Base-by-base conservation (phyloP, 2,113 vertebrate genomes). In the Atlantisia rogersi region DNA sequence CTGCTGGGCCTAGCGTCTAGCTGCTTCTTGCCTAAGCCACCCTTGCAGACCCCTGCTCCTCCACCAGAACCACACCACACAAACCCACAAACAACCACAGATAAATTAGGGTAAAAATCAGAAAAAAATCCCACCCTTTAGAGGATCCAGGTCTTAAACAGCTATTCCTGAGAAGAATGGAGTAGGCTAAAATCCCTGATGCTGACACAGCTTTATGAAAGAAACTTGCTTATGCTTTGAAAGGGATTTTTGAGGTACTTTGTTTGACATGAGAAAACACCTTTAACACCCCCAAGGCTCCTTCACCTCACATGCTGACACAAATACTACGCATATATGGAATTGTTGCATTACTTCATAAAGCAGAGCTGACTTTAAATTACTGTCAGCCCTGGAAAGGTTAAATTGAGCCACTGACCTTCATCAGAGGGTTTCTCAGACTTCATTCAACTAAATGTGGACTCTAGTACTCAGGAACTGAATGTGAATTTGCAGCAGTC, bases 301-400 rank as follows among this genome's bases (percentile, higher is more conserved):
- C 60, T 56, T 22, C 15, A 35, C 24, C 25, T 65, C 64, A 25
- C n/a, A 31, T 1, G 0, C 58, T 60, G 64, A 53, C 75, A 44
- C 0, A 0, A 2, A 0, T 10, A 26, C 46, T 5, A 28, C 37
- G 35, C n/a, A 15, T 5, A 50, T 5, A 37, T 67, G 46, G 52
- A 63, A 53, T 65, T 67, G 18, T 5, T 59, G 21, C 59, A 69
- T 35, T 64, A n/a, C n/a, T 64, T 79, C 82, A 46, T 40, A 74
- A 62, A 76, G 55, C 22, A 62, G 40, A 62, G 28, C 1, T 55
- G 22, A 63, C 67, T 69, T 18, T 65, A 40, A 85, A 68, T 40
- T 74, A 62, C 32, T 53, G 64, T 63, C 52, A 82, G 68, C 39
- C 29, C 65, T 48, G 59, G 44, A 37, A 67, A 39, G 29, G 70